Evolutionary conservation across 1,140 invertebrate species (phyloP).

Genomic region (Nebria ingens): DNA sequence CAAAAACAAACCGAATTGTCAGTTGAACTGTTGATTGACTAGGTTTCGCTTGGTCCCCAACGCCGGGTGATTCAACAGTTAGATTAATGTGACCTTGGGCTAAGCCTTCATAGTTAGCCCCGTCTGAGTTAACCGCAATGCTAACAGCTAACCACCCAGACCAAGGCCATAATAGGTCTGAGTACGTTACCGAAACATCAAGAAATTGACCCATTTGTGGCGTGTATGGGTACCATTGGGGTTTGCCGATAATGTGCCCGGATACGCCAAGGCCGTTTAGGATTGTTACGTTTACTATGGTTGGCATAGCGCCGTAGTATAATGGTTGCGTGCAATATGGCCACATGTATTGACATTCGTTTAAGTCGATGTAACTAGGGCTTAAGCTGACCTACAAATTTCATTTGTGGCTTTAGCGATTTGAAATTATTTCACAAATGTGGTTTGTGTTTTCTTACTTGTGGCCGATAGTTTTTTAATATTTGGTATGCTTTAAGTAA

Average conservation of each 20-base stretch:
- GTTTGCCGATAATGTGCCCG: conserved; percentile 58
- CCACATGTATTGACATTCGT: conserved; percentile 96
- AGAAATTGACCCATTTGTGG: conserved; percentile 62
- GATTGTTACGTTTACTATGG: conserved; percentile 86
- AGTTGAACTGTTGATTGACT: conserved; percentile 65
- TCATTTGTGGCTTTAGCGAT: too few species aligned
- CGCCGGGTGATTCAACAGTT: conserved; percentile 70
- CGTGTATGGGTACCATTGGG: conserved; percentile 81
- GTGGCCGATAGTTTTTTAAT: conserved; percentile 69
- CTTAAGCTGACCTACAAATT: conserved; percentile 37
- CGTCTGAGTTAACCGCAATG: conserved; percentile 52
- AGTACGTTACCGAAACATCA: conserved; percentile 64
- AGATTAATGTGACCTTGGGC: conserved; percentile 73
- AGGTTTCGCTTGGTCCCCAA: conserved; percentile 50
- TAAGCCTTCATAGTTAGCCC: conserved; percentile 58
- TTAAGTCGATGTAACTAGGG: conserved; percentile 80
- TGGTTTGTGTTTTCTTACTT: conserved; percentile 42
- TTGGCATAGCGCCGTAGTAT: conserved; percentile 76
- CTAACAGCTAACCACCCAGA: conserved; percentile 86
- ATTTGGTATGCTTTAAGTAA: conserved; percentile 76
- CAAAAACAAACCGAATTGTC: conserved; percentile 38
- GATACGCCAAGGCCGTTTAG: conserved; percentile 82
- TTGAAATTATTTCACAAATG: background rate
- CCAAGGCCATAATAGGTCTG: conserved; percentile 90
- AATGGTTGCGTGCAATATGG: conserved; percentile 94